Base-by-base conservation (phyloP, 2,113 vertebrate genomes). In the Neogale vison region DNA sequence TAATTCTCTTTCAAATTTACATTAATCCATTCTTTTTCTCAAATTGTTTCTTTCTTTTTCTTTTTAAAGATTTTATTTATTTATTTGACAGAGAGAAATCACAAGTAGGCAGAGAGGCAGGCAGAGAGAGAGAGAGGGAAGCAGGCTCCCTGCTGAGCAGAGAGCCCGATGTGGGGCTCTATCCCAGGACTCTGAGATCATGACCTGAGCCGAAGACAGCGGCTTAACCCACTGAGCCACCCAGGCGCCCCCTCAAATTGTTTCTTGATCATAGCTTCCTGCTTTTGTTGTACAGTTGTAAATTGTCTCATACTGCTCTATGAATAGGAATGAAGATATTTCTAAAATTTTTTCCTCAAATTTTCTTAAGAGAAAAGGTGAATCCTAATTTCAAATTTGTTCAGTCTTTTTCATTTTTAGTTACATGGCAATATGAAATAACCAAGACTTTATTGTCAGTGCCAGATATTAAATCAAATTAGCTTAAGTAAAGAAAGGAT, bases 401-500 rank as follows among this genome's bases (percentile, higher is more conserved):
- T 96, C 67, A 93, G 50, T 84, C 45, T 61, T 86, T 93, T 97
- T 96, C 18, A 77, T 90, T 83, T 91, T 94, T 91, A 87, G 11
- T 93, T 79, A 34, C 39, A 88, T 29, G 20, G 3, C 65, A 93
- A 50, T 77, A 85, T 39, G 29, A 23, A 90, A 42, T 47, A 82
- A 83, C 80, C 23, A 96, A 80, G 55, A 57, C 55, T 81, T 89
- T 65, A 59, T 80, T 80, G 42, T 81, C 67, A 63, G 39, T 93
- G 61, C 83, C 47, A 92, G 39, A 34, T 74, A 96, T 77, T 95
- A 89, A 90, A 93, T 84, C 42, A 97, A 91, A 82, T 95, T 86
- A 87, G 12, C 24, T 89, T 81, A 72, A 92, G 45, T 45, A 82
- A 86, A 96, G 36, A 93, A 95, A 91, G 8, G 36, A 55, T 69